A percentile compares a stretch with the other conserved stretches of the same genome.
phyloP scores from a whole-genome alignment of 2,888 invertebrate species.

The Orthosia cruda region DNA sequence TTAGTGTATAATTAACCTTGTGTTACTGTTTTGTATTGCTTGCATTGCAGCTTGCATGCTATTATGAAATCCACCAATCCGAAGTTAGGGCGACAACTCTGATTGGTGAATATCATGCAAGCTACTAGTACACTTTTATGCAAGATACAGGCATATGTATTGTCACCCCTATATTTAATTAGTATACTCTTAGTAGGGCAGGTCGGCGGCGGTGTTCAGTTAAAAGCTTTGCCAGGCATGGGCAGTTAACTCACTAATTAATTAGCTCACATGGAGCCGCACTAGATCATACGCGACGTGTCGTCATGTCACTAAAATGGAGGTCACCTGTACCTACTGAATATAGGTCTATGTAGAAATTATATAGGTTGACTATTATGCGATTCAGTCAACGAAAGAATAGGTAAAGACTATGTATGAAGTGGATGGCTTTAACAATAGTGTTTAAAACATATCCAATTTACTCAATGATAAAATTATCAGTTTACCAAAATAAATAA shows the following conservation, averaged over 20 bases:
- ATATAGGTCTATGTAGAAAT: neutral
- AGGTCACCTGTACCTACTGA: neutral
- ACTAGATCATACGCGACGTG: slow-evolving; percentile 27
- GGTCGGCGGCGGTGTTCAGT: slow-evolving; percentile 18
- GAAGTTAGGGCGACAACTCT: too few relatives aligned
- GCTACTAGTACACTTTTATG: too few relatives aligned
- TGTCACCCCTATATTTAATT: too few relatives aligned
- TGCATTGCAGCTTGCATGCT: too few relatives aligned
- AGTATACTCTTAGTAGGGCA: neutral
- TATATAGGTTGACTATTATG: neutral
- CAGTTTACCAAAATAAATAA: neutral
- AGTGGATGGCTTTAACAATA: neutral
- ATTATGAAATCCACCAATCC: too few relatives aligned
- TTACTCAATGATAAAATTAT: neutral
- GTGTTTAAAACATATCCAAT: neutral
- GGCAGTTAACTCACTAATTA: slow-evolving; percentile 59
- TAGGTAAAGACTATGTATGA: neutral
- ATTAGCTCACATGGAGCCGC: slow-evolving; percentile 36
- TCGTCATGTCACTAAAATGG: slow-evolving; percentile 10
- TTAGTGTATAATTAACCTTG: too few relatives aligned
- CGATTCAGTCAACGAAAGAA: neutral
- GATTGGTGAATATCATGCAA: too few relatives aligned
- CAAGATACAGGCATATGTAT: too few relatives aligned
- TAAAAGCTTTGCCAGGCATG: slow-evolving; percentile 54
- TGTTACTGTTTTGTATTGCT: too few relatives aligned